Evolutionary conservation across 2,797 vertebrate species (phyloP).

Genomic region (Kryptopterus vitreolus): DNA sequence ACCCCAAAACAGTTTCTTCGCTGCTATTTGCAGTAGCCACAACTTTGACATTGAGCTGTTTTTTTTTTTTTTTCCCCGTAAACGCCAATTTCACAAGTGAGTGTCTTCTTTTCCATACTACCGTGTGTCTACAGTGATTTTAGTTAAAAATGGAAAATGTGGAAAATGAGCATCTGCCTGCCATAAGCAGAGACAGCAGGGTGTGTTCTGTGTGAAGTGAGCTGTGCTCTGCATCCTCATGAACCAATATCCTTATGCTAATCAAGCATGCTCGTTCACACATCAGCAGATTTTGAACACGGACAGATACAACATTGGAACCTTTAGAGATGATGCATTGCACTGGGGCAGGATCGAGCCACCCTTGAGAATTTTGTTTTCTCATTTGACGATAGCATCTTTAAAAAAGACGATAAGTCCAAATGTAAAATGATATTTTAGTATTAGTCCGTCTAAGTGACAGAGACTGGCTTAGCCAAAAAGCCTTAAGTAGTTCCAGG

Average conservation of each 20-base stretch:
- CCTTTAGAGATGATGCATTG: constrained; percentile 2
- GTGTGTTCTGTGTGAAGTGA: constrained; percentile 42
- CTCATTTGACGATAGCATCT: neutral
- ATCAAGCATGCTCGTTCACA: constrained; percentile 54
- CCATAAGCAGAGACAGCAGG: constrained; percentile 46
- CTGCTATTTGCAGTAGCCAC: neutral
- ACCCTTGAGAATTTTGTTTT: constrained; percentile 14
- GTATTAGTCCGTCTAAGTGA: constrained; percentile 33
- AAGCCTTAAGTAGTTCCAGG: constrained; percentile 8
- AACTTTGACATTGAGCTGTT: neutral
- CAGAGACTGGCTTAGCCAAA: constrained; percentile 26
- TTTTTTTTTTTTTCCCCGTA: neutral
- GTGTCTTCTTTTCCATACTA: constrained; percentile 1
- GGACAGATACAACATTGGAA: constrained; percentile 43
- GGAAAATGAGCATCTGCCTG: constrained; percentile 43
- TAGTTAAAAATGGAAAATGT: constrained; percentile 29
- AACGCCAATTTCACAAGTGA: constrained; percentile 29
- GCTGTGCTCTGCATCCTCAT: constrained; percentile 52
- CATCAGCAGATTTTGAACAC: constrained; percentile 61
- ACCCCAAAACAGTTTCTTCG: neutral
- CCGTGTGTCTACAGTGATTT: constrained; percentile 29
- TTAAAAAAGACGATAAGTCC: constrained; percentile 9
- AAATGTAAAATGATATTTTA: constrained; percentile 22
- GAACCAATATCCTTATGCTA: constrained; percentile 53
- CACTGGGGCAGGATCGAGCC: constrained; percentile 10